A percentile compares a stretch with the other conserved stretches of the same genome.
These are phyloP conservation scores for Loriculus beryllinus DNA, from an alignment of 2,797 vertebrate genomes.

Conservation along the genomic window DNA sequence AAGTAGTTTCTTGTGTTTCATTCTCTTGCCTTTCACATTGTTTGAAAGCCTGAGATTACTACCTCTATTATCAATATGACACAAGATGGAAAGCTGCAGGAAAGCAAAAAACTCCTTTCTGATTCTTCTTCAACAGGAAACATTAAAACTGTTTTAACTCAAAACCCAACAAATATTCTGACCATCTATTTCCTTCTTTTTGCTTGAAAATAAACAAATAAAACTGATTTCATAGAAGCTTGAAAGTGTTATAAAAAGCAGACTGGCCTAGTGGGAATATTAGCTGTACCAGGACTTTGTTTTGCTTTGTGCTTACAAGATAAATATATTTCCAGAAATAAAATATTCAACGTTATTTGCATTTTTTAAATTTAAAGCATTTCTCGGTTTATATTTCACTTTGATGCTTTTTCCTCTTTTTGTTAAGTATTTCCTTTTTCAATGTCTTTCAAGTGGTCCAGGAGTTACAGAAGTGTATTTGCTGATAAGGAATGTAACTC, in stretches of 20 bases:
- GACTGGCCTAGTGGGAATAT: not conserved
- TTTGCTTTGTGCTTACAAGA: not conserved
- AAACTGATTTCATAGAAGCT: not conserved
- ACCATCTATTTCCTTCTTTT: not conserved
- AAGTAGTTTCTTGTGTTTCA: not conserved
- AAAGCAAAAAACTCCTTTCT: not conserved
- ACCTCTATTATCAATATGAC: not conserved
- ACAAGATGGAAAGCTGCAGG: not conserved
- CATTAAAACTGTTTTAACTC: not conserved
- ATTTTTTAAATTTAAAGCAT: not conserved
- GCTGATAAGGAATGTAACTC: conserved; percentile 49
- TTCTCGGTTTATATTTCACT: not conserved
- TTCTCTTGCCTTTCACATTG: not conserved
- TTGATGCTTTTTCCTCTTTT: not conserved
- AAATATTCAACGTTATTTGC: not conserved
- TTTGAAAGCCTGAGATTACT: not conserved
- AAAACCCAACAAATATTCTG: not conserved
- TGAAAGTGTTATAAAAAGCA: not conserved
- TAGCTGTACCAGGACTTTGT: not conserved
- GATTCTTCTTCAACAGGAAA: not conserved
- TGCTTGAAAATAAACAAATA: not conserved
- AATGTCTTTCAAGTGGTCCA: not conserved
- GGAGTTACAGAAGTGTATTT: conserved; percentile 23
- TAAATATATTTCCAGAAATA: not conserved
- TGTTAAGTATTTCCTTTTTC: not conserved